These are phyloP conservation scores for Lateolabrax maculatus DNA, from an alignment of 2,797 vertebrate genomes.

Conservation along the genomic window DNA sequence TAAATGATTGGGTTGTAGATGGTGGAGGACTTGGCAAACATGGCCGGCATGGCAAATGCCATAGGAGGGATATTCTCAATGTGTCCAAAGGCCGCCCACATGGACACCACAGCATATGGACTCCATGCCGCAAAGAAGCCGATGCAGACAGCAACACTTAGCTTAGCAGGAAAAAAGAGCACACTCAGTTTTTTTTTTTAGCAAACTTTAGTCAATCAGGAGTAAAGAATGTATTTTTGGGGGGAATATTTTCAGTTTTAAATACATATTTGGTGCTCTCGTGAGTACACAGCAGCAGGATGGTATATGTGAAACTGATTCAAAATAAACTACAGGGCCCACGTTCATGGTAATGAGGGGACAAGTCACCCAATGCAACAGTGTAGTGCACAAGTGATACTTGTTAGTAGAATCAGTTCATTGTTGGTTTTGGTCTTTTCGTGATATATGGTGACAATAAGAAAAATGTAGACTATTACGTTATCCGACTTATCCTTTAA, in stretches of 20 bases:
- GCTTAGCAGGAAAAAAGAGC: conserved; percentile 65
- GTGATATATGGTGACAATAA: neutral
- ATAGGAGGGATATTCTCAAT: conserved; percentile 83
- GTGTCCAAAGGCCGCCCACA: conserved; percentile 87
- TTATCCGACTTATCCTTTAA: neutral
- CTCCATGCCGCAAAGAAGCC: conserved; percentile 88
- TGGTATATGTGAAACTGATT: too few relatives aligned
- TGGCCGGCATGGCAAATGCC: conserved; percentile 86
- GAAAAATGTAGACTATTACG: neutral
- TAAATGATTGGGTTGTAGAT: conserved; percentile 87
- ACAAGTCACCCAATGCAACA: too few relatives aligned
- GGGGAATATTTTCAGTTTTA: too few relatives aligned
- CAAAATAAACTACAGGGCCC: too few relatives aligned
- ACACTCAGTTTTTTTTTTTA: too few relatives aligned
- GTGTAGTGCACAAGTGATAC: too few relatives aligned
- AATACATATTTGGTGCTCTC: neutral
- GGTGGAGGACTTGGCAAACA: conserved; percentile 89
- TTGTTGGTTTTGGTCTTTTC: neutral
- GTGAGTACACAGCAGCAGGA: too few relatives aligned
- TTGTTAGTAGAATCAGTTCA: neutral
- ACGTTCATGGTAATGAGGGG: too few relatives aligned
- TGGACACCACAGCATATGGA: conserved; percentile 87
- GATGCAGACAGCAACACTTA: conserved; percentile 85
- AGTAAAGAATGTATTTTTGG: neutral
- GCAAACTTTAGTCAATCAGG: too few relatives aligned